Conservation (phyloP, 2,888 invertebrate genomes). For the Parochlus steinenii region DNA sequence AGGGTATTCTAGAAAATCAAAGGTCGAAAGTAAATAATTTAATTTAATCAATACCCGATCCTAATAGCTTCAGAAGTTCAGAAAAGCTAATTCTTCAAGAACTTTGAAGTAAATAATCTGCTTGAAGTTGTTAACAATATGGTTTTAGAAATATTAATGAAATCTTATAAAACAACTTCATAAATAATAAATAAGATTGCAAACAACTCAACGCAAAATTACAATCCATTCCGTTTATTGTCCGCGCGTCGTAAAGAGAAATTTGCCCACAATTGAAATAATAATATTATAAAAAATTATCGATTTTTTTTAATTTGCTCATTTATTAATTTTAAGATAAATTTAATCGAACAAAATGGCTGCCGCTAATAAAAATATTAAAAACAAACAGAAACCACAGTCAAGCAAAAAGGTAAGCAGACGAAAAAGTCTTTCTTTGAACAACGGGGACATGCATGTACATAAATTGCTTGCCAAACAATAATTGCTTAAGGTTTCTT, state of each 20-base stretch:
- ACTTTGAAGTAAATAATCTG: neutral
- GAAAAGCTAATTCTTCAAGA: neutral
- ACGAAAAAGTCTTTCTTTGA: neutral
- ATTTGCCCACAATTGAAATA: too few species aligned
- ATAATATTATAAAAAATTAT: too few species aligned
- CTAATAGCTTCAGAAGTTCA: neutral
- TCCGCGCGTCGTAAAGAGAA: too few species aligned
- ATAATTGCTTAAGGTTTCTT: neutral
- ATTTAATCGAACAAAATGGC: constrained; percentile 6
- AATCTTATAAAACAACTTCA: too few species aligned
- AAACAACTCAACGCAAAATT: too few species aligned
- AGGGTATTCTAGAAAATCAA: neutral
- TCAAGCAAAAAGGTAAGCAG: constrained; percentile 10
- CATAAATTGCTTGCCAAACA: neutral
- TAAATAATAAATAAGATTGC: too few species aligned
- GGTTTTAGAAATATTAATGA: too few species aligned
- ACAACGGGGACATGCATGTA: constrained; percentile 1
- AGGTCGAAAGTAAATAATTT: neutral
- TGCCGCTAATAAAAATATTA: constrained; percentile 10
- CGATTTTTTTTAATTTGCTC: neutral
- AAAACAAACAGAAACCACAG: constrained; percentile 11
- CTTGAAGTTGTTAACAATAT: too few species aligned
- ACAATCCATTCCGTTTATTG: too few species aligned
- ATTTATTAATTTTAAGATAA: constrained; percentile 3
- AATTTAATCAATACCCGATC: neutral